These are phyloP conservation scores for Xestia sexstrigata DNA, from an alignment of 2,888 invertebrate species.

Conservation along the genomic window DNA sequence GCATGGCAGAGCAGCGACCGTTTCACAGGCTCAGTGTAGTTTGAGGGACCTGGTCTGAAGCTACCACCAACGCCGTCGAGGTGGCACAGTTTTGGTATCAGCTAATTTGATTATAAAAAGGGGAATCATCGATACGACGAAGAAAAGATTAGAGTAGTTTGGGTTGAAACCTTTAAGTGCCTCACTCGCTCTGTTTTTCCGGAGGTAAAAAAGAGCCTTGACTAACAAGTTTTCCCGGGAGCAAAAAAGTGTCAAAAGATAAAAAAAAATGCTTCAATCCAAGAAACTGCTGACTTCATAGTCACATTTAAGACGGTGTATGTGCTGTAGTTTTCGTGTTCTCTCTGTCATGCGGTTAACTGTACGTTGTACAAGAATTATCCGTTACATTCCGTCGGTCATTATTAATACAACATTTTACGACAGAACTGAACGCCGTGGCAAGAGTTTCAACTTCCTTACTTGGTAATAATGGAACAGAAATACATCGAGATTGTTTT, in stretches of 20 bases:
- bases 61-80: neutral
- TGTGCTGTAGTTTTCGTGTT: neutral
- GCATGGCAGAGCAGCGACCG: neutral
- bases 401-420: slow-evolving; percentile 35
- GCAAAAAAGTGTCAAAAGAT: neutral
- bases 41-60: neutral
- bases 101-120: neutral
- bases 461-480: slow-evolving; percentile 20
- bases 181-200: neutral
- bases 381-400: neutral
- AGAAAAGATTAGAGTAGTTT: neutral
- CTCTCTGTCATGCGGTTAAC: neutral
- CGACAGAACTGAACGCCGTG: neutral
- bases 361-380: neutral
- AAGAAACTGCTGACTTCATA: neutral
- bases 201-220: neutral
- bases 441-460: neutral
- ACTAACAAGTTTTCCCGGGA: neutral
- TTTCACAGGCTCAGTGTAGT: neutral
- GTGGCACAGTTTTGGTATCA: neutral
- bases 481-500: neutral
- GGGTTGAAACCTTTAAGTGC: neutral
- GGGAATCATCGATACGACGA: no score
- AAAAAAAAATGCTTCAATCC: neutral
- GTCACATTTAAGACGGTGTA: neutral